Evolutionary conservation across 2,797 vertebrate genomes (phyloP), one percentile per base, ranked within the genome.

Genomic region (Huso huso): DNA sequence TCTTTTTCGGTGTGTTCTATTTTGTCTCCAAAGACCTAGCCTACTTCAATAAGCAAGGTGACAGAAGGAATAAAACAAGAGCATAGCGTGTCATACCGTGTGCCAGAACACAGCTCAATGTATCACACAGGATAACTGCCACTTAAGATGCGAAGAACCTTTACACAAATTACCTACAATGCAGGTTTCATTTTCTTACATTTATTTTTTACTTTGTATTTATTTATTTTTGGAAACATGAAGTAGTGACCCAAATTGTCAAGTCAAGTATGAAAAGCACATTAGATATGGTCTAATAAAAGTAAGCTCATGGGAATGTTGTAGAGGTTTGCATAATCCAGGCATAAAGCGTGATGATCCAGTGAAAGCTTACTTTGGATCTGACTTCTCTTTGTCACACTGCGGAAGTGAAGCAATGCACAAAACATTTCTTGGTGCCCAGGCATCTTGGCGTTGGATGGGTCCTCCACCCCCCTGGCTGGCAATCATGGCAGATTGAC

Each of bases 401-500:
- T 51, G 49, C 15, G 4, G 6, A 10, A 51, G 6, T 6, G 12
- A 51, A 23, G n/a, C 52, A 53, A 48, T 66, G 61, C 61, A 59
- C 53, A 61, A 63, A 61, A 50, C 69, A 66, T 62, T 49, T 8
- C 48, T 50, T 23, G 61, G 65, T 51, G 37, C 49, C 65, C 15
- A 7, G 53, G 2, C 51, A 52, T 52, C 69, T 60, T 59, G 61
- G 49, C 9, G 53, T 49, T 15, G 63, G 52, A 64, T 12, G 6
- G 18, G 61, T 50, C 18, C 49, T 50, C 64, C 53, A 55, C 49
- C 49, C 49, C 49, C 66, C 68, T n/a, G 60, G 67, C 51, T 66
- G 64, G 72, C 62, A 63, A 58, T 51, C 9, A 55, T 61, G 64
- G 65, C 67, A 61, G 60, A 70, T 71, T 66, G 66, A 68, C 66